Base-by-base conservation (phyloP, 2,888 invertebrate species). In the Chromoteleia sp. region DNA sequence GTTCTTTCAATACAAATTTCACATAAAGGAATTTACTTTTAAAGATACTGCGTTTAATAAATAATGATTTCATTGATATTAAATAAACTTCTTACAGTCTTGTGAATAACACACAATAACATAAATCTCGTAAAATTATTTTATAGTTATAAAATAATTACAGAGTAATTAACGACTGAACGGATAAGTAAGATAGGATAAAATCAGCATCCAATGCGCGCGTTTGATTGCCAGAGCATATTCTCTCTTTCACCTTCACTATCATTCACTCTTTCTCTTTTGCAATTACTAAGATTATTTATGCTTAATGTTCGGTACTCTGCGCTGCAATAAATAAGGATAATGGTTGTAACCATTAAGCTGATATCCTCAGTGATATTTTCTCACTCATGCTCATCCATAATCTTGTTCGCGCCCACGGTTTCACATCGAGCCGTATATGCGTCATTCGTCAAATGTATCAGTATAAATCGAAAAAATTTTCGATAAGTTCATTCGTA, bases 321-420 rank as follows among this genome's bases (percentile, higher is more conserved):
- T 39, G 85, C 86, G 85, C 83, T 77, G 88, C 84, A 86, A 89
- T 88, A 87, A 86, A 86, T 88, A 86, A 87, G 84, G 87, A 89
- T 90, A 90, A 90, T 90, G 89, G 88, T 86, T 81, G 78, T 74
- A 83, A 86, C 89, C 88, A 90, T 90, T 90, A 89, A 89, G 88
- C 81, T 87, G 86, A 89, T 90, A 86, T 85, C 81, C 85, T 84
- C 88, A 87, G 88, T 90, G 89, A 90, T 90, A 90, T 90, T 90
- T 91, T 90, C 90, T 90, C 89, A 86, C 90, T 87, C 87, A 81
- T 83, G 85, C 85, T 86, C 86, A 87, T 87, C 85, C 86, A 85
- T 87, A 85, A 87, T 86, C 86, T 85, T 86, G 87, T 89, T 89
- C 86, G 86, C 88, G 89, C 89, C 89, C 88, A 89, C 88, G 86